These are phyloP conservation scores for Tor tambroides DNA, from an alignment of 2,113 vertebrate species.

Conservation along the genomic window DNA sequence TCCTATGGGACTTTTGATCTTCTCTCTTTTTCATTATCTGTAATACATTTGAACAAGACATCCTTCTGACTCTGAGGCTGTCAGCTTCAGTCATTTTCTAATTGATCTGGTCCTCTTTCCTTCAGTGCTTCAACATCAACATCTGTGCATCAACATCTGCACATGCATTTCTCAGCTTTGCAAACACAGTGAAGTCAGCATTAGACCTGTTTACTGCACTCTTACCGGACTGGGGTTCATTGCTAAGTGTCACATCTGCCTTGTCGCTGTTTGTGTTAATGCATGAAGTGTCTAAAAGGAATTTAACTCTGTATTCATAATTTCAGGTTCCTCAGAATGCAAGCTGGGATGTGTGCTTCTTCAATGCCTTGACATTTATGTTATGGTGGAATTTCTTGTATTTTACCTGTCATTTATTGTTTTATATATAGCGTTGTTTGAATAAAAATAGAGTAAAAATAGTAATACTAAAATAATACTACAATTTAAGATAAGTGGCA, in stretches of 20 bases:
- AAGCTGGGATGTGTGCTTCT: not conserved
- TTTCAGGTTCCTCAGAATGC: not conserved
- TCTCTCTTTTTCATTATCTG: not conserved
- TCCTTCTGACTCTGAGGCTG: not conserved
- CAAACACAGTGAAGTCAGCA: not conserved
- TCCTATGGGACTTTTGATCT: not conserved
- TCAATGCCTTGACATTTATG: not conserved
- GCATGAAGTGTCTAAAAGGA: not conserved
- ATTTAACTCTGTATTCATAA: not conserved
- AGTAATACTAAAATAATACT: no score
- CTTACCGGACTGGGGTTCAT: not conserved
- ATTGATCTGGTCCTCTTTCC: not conserved
- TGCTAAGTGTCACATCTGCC: not conserved
- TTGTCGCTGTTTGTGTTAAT: not conserved
- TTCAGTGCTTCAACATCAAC: not conserved
- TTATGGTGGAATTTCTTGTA: not conserved
- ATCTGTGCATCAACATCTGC: not conserved
- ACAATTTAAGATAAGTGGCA: no score
- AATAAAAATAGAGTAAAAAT: no score
- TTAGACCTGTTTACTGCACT: slow-evolving; percentile 12
- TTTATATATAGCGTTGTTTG: not conserved
- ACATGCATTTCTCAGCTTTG: not conserved
- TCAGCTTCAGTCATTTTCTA: not conserved
- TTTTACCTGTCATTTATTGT: not conserved
- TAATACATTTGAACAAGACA: not conserved